Evolutionary conservation across 2,888 invertebrate genomes (phyloP), one percentile per base, ranked within the genome.

Genomic region (Alloscopus bannaensis): DNA sequence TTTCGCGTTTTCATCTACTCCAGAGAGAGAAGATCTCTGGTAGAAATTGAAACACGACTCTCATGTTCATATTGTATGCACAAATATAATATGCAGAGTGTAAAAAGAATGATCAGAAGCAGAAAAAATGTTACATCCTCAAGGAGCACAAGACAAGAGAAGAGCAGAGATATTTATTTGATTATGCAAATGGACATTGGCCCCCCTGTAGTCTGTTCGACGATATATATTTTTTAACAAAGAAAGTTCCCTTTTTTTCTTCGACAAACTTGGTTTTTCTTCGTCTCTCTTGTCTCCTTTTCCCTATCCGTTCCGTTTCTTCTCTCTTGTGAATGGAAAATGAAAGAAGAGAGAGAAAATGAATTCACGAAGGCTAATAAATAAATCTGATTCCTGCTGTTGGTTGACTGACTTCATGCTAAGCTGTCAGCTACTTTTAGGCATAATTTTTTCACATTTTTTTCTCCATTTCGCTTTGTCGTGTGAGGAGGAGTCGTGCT

Each of bases 331-430:
- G 70, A 73, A 65, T 73, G 66, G 72, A 50, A 47, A 24, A 29
- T 26, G 50, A 20, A 26, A 50, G 24, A 42, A 40, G 40, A 13
- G 29, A 62, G 36, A 50, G 29, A 13, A 73, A 42, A 55, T 8
- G 36, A 52, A 72, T 57, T 57, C 57, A 57, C 57, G 55, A 59
- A 57, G 42, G 73, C 73, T 73, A 73, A 73, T 73, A 73, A 73
- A 73, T 73, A 73, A 73, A 66, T 73, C 73, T 28, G 73, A 73
- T 73, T 73, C 73, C 65, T 66, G 73, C 73, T 73, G 73, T 59
- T 73, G 73, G 52, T 73, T 73, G 66, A 73, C 73, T 73, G 73
- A 73, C 73, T 73, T 73, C 73, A 73, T 73, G 73, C 73, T 65
- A 73, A 73, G 73, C 66, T 73, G 73, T 73, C 73, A 73, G 73